A percentile compares a stretch with the other conserved stretches of the same genome.
phyloP scores from a whole-genome alignment of 2,113 vertebrate genomes.

The Rhynchomys soricoides region DNA sequence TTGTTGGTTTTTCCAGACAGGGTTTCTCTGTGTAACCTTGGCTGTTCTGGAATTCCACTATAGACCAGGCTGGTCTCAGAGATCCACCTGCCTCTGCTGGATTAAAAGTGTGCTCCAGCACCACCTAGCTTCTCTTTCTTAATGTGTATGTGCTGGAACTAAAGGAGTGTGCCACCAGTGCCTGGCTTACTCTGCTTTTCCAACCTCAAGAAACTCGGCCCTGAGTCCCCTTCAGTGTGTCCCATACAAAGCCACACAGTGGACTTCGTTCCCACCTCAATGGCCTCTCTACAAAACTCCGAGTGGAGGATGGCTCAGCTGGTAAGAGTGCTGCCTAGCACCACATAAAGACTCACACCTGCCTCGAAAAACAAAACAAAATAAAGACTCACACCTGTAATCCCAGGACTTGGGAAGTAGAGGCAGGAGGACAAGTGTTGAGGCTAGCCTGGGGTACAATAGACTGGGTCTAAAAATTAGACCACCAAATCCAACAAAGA shows the following conservation, averaged over 20 bases:
- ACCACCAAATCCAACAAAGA: background rate
- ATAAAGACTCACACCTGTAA: background rate
- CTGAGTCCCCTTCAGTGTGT: background rate
- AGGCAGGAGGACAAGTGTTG: background rate
- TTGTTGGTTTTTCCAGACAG: background rate
- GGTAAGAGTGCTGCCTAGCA: background rate
- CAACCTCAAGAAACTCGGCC: background rate
- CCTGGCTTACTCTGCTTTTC: background rate
- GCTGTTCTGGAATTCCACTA: background rate
- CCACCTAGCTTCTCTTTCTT: background rate
- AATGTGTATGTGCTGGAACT: too few relatives aligned
- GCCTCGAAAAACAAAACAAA: too few relatives aligned
- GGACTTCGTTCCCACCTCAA: background rate
- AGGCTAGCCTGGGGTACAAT: background rate
- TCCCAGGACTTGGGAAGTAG: background rate
- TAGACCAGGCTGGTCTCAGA: too few relatives aligned
- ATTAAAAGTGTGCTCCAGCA: background rate
- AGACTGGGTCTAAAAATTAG: background rate
- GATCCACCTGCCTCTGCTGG: background rate
- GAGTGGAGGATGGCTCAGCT: background rate
- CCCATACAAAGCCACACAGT: accelerated
- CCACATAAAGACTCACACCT: background rate
- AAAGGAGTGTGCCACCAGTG: too few relatives aligned
- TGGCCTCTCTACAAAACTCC: background rate
- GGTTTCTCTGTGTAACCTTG: background rate